These are phyloP conservation scores for Cataglyphis cursor DNA, from an alignment of 2,888 invertebrate species.

Conservation along the genomic window DNA sequence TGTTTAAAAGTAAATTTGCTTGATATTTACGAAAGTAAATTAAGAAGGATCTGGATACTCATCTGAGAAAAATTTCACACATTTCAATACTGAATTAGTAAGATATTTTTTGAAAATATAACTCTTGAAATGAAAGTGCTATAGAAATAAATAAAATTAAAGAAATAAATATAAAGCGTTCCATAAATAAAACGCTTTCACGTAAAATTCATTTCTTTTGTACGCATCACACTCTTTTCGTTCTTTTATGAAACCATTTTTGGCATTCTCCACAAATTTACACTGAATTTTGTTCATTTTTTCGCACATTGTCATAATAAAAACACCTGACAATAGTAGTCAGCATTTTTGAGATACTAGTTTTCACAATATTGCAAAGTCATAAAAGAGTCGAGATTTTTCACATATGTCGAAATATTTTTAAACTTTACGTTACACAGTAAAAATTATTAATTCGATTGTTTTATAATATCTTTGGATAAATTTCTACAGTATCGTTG, in stretches of 20 bases:
- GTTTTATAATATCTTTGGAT: background rate
- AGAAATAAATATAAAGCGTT: background rate
- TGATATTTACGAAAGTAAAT: background rate
- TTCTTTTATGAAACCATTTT: background rate
- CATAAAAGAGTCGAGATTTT: constrained; percentile 7
- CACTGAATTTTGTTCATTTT: background rate
- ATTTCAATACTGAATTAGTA: background rate
- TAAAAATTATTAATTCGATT: constrained; percentile 1
- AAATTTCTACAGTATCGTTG: background rate
- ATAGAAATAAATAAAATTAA: background rate
- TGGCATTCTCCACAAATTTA: background rate
- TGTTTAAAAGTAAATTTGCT: background rate
- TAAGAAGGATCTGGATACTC: background rate
- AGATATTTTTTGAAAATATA: background rate
- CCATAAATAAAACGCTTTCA: background rate
- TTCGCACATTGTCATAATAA: background rate
- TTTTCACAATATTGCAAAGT: background rate
- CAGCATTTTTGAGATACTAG: background rate
- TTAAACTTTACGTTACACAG: background rate
- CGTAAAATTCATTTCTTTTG: background rate
- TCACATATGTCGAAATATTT: background rate
- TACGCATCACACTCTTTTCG: background rate
- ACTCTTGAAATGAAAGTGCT: background rate
- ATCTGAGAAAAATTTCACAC: background rate
- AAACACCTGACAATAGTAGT: background rate